Conservation (phyloP, 2,113 vertebrate genomes). For the Nothoprocta pentlandii region DNA sequence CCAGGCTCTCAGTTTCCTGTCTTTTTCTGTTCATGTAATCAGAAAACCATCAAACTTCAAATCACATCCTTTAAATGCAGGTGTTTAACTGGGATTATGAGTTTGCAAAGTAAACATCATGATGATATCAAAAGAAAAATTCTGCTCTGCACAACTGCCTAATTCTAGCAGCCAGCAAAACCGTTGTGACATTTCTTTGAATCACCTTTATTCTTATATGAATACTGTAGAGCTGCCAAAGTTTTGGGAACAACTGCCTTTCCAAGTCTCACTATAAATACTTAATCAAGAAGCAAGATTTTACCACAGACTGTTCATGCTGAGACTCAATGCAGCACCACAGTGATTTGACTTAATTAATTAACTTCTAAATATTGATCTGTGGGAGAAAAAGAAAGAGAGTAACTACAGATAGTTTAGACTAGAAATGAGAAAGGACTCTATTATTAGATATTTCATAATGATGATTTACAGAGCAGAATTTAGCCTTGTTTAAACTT, state of each 20-base stretch:
- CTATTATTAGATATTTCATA: not conserved
- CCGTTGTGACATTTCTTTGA: not conserved
- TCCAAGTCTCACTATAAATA: not conserved
- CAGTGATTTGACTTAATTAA: not conserved
- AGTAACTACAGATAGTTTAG: not conserved
- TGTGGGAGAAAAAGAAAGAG: not conserved
- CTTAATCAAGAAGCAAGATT: not conserved
- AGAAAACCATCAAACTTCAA: not conserved
- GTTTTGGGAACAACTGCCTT: not conserved
- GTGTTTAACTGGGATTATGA: not conserved
- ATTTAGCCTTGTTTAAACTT: not conserved
- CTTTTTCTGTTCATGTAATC: slow-evolving; percentile 1
- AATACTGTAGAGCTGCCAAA: not conserved
- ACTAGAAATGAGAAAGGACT: not conserved
- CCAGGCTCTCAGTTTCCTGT: not conserved
- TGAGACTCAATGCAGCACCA: not conserved
- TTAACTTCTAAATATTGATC: not conserved
- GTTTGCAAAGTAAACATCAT: not conserved
- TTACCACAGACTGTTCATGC: not conserved
- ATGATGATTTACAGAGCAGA: not conserved
- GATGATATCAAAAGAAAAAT: slow-evolving; percentile 31
- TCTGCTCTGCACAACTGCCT: not conserved
- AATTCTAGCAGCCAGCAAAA: slow-evolving; percentile 44
- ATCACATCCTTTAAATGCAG: not conserved
- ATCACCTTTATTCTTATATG: not conserved